These are phyloP conservation scores for Acinonyx jubatus DNA, from an alignment of 2,113 vertebrate genomes.

Conservation along the genomic window DNA sequence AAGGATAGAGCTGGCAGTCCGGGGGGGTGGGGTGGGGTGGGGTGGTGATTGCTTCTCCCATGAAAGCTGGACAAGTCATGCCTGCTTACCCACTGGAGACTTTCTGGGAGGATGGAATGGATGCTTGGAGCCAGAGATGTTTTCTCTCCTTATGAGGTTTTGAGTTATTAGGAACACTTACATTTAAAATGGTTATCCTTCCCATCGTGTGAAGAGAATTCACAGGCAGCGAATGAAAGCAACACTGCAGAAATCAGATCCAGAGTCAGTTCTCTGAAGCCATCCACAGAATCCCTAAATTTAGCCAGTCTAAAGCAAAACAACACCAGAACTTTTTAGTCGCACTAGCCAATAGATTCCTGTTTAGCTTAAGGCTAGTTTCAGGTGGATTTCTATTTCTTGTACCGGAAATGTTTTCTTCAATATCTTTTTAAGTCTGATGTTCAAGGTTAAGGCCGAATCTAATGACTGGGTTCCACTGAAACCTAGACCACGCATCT, in stretches of 20 bases:
- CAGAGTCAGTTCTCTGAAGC: neutral
- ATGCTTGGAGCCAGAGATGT: neutral
- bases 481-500: neutral
- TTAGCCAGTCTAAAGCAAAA: neutral
- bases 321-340: neutral
- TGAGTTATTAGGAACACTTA: neutral
- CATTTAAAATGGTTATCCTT: neutral
- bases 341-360: neutral
- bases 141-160: neutral
- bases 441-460: neutral
- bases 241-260: neutral
- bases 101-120: neutral
- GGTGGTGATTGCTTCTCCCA: neutral
- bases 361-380: neutral
- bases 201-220: neutral
- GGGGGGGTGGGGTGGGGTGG: too few species aligned
- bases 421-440: neutral
- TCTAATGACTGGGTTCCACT: neutral
- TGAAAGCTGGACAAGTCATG: neutral
- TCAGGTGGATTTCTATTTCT: neutral
- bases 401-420: neutral
- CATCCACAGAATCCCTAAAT: neutral
- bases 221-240: neutral
- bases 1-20: neutral
- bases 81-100: neutral